Evolutionary conservation across 2,113 vertebrate genomes (phyloP), one percentile per base, ranked within the genome.

Genomic region (Zonotrichia leucophrys): DNA sequence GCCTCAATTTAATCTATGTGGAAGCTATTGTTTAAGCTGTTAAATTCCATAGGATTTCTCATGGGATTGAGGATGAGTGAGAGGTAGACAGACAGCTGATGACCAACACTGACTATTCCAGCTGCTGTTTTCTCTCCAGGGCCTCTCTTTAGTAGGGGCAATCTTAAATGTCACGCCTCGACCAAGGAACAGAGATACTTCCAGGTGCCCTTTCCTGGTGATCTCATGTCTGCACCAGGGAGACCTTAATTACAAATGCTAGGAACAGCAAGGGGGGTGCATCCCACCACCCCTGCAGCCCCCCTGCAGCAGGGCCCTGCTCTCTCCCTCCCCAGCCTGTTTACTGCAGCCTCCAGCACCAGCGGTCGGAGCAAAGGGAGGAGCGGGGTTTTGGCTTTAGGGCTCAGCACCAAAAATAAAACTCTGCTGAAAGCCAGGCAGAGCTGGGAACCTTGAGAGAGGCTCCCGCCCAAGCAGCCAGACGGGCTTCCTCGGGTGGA

Each of bases 371-470:
- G 92, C 94, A 28, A 80, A 96, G 96, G 95, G 96, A 96, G 93
- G 94, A 95, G 93, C 53, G 9, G 90, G 73, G 62, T 56, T 96
- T 96, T 96, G 96, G 93, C 94, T 94, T 77, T 75, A 74, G 74
- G 86, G 74, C 79, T 89, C 31, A 47, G 73, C 39, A 95, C 92
- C 94, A 95, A 96, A 97, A 96, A 96, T 96, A 95, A 96, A 86
- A 60, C 76, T 47, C 21, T 53, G 90, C 87, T 56, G 85, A 73
- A 49, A 96, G 90, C 73, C 92, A 94, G 33, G 52, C 82, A 59
- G 93, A 20, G 1, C 95, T 94, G 90, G 87, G 92, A 92, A 84
- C 67, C 85, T 87, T 78, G 84, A 96, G 90, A 56, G 68, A 49
- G 1, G 23, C 69, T 94, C 90, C 95, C 49, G 31, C 93, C 96